Percentiles rank a stretch among this genome's conserved stretches.
Conservation (phyloP, 2,888 invertebrate genomes). For the Tenodera sinensis region DNA sequence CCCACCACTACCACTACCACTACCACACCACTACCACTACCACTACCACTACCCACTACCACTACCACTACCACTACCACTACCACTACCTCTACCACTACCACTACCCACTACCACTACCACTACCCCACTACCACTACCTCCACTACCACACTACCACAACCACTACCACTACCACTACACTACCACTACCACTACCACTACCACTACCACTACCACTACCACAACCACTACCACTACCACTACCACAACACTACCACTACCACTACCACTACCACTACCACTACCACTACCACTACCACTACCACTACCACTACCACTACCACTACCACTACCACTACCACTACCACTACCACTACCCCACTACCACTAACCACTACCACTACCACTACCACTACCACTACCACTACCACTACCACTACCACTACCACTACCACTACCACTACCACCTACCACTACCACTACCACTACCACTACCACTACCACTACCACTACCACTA, state of each 20-base stretch:
- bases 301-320: neutral
- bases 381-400: neutral
- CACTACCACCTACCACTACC: neutral
- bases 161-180: neutral
- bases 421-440: neutral
- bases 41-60: neutral
- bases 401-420: neutral
- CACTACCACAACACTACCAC: conserved; percentile 3
- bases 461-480: too few relatives aligned
- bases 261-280: conserved; percentile 5
- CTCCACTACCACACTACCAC: neutral
- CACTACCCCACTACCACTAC: neutral
- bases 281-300: neutral
- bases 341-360: neutral
- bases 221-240: conserved; percentile 3
- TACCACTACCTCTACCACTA: neutral
- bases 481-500: too few relatives aligned
- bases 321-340: neutral
- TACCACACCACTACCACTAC: neutral
- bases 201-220: conserved; percentile 7
- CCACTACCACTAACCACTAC: too few relatives aligned
- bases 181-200: conserved; percentile 7
- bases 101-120: neutral
- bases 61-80: neutral
- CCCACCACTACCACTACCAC: too few relatives aligned